Percentiles rank a stretch among this genome's conserved stretches.
Conservation (phyloP, 2,113 vertebrate genomes). For the Hyla sarda region DNA sequence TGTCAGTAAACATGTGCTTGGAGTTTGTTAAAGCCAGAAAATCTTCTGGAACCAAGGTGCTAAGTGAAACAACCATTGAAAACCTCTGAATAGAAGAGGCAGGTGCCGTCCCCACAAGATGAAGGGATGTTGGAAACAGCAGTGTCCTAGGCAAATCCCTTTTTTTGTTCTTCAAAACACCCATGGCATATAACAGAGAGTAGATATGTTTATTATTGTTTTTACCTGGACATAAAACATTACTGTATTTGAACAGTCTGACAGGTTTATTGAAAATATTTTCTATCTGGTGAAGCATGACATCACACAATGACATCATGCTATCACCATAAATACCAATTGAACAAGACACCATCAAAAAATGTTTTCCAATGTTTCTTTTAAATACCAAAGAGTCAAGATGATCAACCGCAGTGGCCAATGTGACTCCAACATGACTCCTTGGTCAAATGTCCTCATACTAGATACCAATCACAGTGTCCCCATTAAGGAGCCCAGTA, state of each 20-base stretch:
- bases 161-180: not conserved
- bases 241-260: not conserved
- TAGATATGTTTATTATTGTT: not conserved
- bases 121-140: not conserved
- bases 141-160: not conserved
- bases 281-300: not conserved
- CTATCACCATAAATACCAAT: no score
- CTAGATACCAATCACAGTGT: not conserved
- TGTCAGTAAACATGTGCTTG: conserved; percentile 29
- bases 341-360: no score
- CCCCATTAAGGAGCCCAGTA: no score
- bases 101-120: not conserved
- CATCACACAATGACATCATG: not conserved
- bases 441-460: not conserved
- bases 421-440: not conserved
- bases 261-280: no score
- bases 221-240: not conserved
- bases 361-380: no score
- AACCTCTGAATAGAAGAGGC: not conserved
- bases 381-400: no score
- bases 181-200: not conserved
- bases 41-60: not conserved
- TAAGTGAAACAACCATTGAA: not conserved
- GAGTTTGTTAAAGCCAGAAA: conserved; percentile 29
- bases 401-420: no score